Conservation (phyloP, 2,797 vertebrate genomes). For the Melanotaenia nigrans region DNA sequence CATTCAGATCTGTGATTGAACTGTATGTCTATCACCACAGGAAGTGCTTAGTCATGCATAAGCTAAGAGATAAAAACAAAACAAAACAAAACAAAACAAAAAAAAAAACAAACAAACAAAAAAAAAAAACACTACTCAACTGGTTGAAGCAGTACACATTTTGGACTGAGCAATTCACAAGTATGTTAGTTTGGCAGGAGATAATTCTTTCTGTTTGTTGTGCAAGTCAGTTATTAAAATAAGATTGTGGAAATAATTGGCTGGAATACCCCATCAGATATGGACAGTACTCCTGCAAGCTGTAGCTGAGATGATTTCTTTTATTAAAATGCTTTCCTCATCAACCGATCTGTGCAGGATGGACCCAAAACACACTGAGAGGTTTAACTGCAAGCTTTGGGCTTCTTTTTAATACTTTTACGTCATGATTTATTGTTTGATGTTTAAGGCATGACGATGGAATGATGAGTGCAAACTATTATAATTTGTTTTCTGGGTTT, state of each 20-base stretch:
- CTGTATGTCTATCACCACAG: constrained; percentile 8
- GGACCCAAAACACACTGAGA: neutral
- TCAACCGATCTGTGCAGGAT: neutral
- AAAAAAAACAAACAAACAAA: neutral
- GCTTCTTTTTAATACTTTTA: neutral
- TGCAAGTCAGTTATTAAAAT: constrained; percentile 14
- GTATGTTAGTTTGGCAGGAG: constrained; percentile 30
- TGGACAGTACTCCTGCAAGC: neutral
- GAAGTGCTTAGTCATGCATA: constrained; percentile 52
- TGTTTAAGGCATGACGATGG: neutral
- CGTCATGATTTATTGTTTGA: neutral
- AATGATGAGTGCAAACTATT: neutral
- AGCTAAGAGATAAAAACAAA: constrained; percentile 20
- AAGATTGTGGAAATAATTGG: constrained; percentile 6
- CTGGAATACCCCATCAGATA: constrained; percentile 2
- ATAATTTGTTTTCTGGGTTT: neutral
- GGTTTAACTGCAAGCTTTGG: neutral
- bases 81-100: no score
- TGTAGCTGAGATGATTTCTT: neutral
- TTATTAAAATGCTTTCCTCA: neutral
- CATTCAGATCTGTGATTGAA: constrained; percentile 29
- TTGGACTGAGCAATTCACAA: constrained; percentile 10
- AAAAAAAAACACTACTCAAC: neutral
- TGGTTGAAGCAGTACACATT: constrained; percentile 10
- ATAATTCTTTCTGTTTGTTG: constrained; percentile 13